Evolutionary conservation across 2,113 vertebrate species (phyloP).

Genomic region (Platichthys stellatus): DNA sequence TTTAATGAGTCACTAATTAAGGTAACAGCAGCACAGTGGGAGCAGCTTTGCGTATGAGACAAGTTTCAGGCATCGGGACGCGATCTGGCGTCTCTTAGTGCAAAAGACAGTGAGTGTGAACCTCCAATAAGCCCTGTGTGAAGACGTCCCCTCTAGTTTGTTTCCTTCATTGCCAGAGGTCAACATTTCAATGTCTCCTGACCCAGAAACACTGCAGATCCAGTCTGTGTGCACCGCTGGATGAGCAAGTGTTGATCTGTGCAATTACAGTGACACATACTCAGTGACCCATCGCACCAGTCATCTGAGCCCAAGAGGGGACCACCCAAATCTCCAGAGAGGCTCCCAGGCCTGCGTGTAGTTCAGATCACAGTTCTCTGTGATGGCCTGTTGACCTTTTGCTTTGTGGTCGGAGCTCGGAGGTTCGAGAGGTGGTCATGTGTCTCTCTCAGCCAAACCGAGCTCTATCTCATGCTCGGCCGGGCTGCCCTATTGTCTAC

Average conservation of each 20-base stretch:
- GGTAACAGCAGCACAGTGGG: slow-evolving; percentile 70
- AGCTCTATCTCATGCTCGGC: slow-evolving; percentile 49
- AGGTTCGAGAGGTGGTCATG: slow-evolving; percentile 71
- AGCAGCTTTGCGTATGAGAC: slow-evolving; percentile 55
- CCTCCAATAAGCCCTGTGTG: slow-evolving; percentile 57
- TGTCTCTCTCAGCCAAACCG: slow-evolving; percentile 61
- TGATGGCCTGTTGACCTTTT: slow-evolving; percentile 64
- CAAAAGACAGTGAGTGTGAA: slow-evolving; percentile 48
- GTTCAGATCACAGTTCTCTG: slow-evolving; percentile 61
- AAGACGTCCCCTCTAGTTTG: slow-evolving; percentile 59
- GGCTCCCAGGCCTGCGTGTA: slow-evolving; percentile 61
- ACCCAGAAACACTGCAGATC: slow-evolving; percentile 71
- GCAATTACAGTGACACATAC: slow-evolving; percentile 75
- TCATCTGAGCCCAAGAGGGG: slow-evolving; percentile 52
- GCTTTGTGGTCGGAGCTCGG: slow-evolving; percentile 51
- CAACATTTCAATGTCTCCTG: slow-evolving; percentile 55
- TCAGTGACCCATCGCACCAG: slow-evolving; percentile 68
- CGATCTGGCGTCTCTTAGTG: slow-evolving; percentile 32
- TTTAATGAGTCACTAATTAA: slow-evolving; percentile 77
- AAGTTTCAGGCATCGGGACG: slow-evolving; percentile 43
- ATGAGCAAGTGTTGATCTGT: slow-evolving; percentile 78
- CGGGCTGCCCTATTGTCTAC: slow-evolving; percentile 22
- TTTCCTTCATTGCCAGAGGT: slow-evolving; percentile 67
- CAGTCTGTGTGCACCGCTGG: slow-evolving; percentile 47
- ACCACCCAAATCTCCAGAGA: slow-evolving; percentile 73